These are phyloP conservation scores for Cossypha dichroa DNA, from an alignment of 2,797 vertebrate species.

Conservation along the genomic window DNA sequence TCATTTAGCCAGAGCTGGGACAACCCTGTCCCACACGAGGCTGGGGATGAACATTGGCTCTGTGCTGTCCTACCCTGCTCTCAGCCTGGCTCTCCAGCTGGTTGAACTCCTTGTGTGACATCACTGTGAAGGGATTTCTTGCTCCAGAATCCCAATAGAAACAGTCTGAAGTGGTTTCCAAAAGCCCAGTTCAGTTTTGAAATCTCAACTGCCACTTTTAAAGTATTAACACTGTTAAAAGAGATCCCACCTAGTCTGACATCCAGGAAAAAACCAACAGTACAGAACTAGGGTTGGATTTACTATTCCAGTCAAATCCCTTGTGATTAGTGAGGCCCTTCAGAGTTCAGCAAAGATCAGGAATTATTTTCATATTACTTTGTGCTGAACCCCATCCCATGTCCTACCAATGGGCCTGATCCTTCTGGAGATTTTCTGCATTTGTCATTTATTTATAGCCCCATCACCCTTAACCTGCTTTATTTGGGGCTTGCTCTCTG, in stretches of 20 bases:
- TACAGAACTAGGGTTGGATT: neutral
- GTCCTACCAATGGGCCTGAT: neutral
- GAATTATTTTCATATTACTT: neutral
- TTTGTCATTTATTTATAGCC: slow-evolving; percentile 1
- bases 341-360: neutral
- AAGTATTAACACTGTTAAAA: neutral
- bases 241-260: neutral
- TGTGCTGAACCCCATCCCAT: neutral
- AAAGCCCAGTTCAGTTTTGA: neutral
- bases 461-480: neutral
- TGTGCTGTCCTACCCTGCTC: neutral
- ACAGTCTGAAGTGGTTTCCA: neutral
- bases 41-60: neutral
- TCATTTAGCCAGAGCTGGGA: neutral
- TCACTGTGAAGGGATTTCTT: neutral
- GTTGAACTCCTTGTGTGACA: neutral
- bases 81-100: neutral
- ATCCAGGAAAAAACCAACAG: neutral
- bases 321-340: neutral
- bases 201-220: neutral
- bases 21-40: neutral
- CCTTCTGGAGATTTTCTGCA: neutral
- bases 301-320: neutral
- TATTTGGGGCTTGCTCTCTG: neutral
- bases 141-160: neutral